Base-by-base conservation (phyloP, 1,140 invertebrate genomes). In the Triops longicaudatus region DNA sequence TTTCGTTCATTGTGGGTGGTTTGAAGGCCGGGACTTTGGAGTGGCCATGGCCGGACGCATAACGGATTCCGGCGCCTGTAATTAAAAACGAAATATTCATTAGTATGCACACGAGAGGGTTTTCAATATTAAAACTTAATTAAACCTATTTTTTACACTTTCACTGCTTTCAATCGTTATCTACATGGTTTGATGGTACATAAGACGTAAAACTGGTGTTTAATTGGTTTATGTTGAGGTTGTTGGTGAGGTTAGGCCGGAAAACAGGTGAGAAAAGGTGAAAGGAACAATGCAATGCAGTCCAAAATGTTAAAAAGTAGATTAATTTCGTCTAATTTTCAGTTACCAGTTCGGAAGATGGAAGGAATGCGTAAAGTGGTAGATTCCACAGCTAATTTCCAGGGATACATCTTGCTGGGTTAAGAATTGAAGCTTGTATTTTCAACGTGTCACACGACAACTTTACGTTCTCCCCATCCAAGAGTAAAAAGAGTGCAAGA, bases 1-100 rank as follows among this genome's bases (percentile, higher is more conserved):
- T 81, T 80, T 93, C 91, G 81, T 93, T 90, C 87, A 92, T 88
- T 14, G 85, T 88, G 22, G 88, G 82, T 12, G 78, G 80, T 73
- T 81, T 83, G 76, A 78, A 79, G 31, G 74, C 41, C 14, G 79
- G 44, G 14, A 71, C 7, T 9, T 41, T 44, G n/a, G 26, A 42
- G n/a, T 75, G 43, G 74, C 78, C 78, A 27, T 77, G 43, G 28
- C 73, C 77, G 9, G 77, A 78, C 9, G 14, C 73, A 26, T n/a
- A 74, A n/a, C 77, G 50, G 17, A 63, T 17, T 22, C 14, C 22
- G 10, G 50, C 17, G 22, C 50, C 50, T 63, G 50, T 9, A 63
- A 63, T 9, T 22, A 22, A 63, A n/a, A 22, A 63, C 22, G 14
- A 44, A 44, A 44, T 4, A 17, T n/a, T 22, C 14, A 9, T 63